Percentiles rank a stretch among this genome's conserved stretches.
These are phyloP conservation scores for Drosophila mercatorum DNA, from an alignment of 2,888 invertebrate genomes.

Conservation along the genomic window DNA sequence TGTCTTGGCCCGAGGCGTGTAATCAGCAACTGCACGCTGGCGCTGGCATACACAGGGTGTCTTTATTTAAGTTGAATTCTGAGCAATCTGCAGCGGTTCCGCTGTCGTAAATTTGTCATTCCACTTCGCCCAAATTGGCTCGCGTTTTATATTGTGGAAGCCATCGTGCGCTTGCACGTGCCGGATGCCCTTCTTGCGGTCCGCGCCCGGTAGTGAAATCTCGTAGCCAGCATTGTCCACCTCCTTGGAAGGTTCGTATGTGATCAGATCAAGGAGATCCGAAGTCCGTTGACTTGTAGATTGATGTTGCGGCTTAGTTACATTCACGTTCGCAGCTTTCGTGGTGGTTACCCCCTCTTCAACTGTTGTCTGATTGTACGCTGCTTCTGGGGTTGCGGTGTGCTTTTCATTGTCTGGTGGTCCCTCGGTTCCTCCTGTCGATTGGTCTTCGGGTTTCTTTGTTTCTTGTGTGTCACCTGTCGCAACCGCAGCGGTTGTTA, in stretches of 20 bases:
- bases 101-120: slow-evolving; percentile 44
- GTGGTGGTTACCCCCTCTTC: too few species aligned
- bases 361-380: too few species aligned
- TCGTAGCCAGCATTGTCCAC: slow-evolving; percentile 37
- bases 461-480: too few species aligned
- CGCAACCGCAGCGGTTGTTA: too few species aligned
- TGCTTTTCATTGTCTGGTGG: too few species aligned
- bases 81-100: too few species aligned
- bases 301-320: too few species aligned
- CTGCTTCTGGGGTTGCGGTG: too few species aligned
- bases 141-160: slow-evolving; percentile 44
- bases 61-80: slow-evolving; percentile 15
- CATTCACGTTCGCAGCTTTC: too few species aligned
- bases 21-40: slow-evolving; percentile 39
- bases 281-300: not conserved
- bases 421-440: not conserved
- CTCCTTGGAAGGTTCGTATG: slow-evolving; percentile 5
- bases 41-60: slow-evolving; percentile 29
- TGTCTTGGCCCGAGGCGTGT: slow-evolving; percentile 11
- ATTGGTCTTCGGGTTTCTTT: too few species aligned
- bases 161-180: slow-evolving; percentile 58
- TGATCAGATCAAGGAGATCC: slow-evolving; percentile 26
- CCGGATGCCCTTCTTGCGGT: not conserved
- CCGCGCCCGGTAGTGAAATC: slow-evolving; percentile 12
- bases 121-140: slow-evolving; percentile 49